A percentile compares a stretch with the other conserved stretches of the same genome.
These are phyloP conservation scores for human (Homo sapiens) DNA, from an alignment of 2,113 vertebrate genomes.

Conservation along the genomic window GRCh38 chr1:178436001-178436500, in stretches of 20 bases:
- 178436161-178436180: conserved; percentile 84
- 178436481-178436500: neutral
- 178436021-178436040: neutral
- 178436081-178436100: conserved; percentile 76
- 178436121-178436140: conserved; percentile 57
- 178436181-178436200: conserved; percentile 83
- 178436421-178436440: conserved; percentile 23
- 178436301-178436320: neutral
- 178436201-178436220: conserved; percentile 65
- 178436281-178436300: neutral
- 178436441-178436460: neutral
- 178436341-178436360: neutral
- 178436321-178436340: neutral
- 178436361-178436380: conserved; percentile 1
- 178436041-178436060: conserved; percentile 59
- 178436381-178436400: conserved; percentile 41
- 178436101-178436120: conserved; percentile 72
- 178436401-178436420: conserved; percentile 34
- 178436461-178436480: neutral
- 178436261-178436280: neutral
- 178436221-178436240: conserved; percentile 68
- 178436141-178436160: conserved; percentile 48
- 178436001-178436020: neutral
- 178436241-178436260: conserved; percentile 69
- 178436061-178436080: conserved; percentile 69